Conservation (phyloP, 2,888 invertebrate genomes). For the Monoplex corrugatus region DNA sequence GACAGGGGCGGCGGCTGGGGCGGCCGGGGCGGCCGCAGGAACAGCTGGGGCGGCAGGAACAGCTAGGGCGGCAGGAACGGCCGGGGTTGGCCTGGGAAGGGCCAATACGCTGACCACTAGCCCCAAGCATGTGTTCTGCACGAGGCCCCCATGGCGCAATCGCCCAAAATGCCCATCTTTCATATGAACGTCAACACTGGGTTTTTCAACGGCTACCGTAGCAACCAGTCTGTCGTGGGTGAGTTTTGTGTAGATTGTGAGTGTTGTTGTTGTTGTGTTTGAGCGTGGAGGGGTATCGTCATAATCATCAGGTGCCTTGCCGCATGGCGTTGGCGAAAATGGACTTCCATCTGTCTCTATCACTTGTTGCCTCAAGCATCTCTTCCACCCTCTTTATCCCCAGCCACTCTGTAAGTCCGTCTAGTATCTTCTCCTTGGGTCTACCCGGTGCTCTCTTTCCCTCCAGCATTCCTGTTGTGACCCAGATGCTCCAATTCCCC, state of each 20-base stretch:
- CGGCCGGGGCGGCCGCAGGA: background rate
- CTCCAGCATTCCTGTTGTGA: too few species aligned
- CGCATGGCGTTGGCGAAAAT: too few species aligned
- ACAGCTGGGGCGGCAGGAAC: background rate
- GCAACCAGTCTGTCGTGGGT: constrained; percentile 44
- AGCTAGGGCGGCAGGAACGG: background rate
- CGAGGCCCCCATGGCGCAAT: background rate
- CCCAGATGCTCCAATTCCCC: too few species aligned
- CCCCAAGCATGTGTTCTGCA: constrained; percentile 40
- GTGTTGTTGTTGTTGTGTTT: background rate
- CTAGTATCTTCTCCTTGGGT: too few species aligned
- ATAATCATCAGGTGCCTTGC: too few species aligned
- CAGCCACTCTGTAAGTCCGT: too few species aligned
- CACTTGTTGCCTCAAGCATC: too few species aligned
- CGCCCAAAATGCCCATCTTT: constrained; percentile 43
- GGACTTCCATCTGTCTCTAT: too few species aligned
- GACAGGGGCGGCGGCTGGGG: background rate
- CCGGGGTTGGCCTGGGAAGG: too few species aligned
- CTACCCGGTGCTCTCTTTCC: too few species aligned
- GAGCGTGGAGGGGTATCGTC: background rate
- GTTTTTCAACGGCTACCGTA: constrained; percentile 40
- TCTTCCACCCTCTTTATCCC: too few species aligned
- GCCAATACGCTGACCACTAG: background rate
- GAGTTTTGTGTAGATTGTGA: background rate
- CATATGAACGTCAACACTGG: constrained; percentile 37